Conservation (phyloP, 2,113 vertebrate species). For the Varanus komodoensis region DNA sequence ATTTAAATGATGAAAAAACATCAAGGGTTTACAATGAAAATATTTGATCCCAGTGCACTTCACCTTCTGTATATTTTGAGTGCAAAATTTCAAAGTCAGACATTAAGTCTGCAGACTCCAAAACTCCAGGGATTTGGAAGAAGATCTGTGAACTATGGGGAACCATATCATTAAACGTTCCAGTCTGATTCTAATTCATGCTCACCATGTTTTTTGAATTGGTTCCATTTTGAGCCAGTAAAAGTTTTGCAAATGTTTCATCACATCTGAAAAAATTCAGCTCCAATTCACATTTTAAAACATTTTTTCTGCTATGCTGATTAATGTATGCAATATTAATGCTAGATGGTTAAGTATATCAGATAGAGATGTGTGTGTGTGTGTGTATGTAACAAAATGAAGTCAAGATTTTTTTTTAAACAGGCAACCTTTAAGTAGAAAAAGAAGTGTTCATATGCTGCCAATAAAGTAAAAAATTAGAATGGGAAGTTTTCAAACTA, state of each 20-base stretch:
- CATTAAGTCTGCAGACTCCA: not conserved
- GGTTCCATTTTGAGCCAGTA: not conserved
- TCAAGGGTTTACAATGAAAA: slow-evolving; percentile 20
- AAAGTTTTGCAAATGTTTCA: not conserved
- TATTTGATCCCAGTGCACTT: slow-evolving; percentile 17
- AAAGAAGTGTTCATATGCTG: not conserved
- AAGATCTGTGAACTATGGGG: not conserved
- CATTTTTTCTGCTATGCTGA: not conserved
- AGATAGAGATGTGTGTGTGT: not conserved
- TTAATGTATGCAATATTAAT: not conserved
- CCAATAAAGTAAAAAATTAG: not conserved
- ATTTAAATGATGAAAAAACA: slow-evolving; percentile 16
- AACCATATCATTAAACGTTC: not conserved
- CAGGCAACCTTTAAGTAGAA: not conserved
- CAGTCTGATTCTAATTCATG: not conserved
- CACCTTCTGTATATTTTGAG: slow-evolving; percentile 2
- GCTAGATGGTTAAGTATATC: not conserved
- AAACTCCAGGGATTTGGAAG: not conserved
- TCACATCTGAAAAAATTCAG: not conserved
- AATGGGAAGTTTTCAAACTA: not conserved
- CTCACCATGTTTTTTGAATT: not conserved
- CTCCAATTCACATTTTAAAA: not conserved
- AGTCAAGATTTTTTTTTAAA: not conserved
- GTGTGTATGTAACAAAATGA: not conserved
- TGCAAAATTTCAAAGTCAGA: slow-evolving; percentile 29